Evolutionary conservation across 1,140 invertebrate genomes (phyloP).

Genomic region (Adoxophyes honmai): DNA sequence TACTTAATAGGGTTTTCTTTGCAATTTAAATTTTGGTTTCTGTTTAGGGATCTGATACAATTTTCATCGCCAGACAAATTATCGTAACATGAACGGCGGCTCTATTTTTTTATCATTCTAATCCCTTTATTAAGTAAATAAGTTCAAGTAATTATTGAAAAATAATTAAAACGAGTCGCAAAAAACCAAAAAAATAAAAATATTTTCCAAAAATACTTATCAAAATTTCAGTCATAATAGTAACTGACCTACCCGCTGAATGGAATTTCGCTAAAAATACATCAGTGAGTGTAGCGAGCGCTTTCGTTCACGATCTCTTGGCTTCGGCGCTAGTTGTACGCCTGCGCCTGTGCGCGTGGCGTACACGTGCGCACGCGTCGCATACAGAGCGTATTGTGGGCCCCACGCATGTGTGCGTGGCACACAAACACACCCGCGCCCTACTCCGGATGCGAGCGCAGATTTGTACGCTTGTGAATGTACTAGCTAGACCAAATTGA

Average conservation of each 20-base stretch:
- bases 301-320: conserved; percentile 57
- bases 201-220: no score
- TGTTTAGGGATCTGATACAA: no score
- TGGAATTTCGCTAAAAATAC: conserved; percentile 65
- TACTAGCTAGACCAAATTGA: conserved; percentile 71
- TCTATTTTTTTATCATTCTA: no score
- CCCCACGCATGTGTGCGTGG: conserved; percentile 35
- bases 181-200: no score
- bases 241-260: conserved; percentile 65
- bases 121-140: no score
- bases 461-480: conserved; percentile 67
- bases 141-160: background rate
- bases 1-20: no score
- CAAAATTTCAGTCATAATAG: conserved; percentile 63
- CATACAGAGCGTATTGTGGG: conserved; percentile 37
- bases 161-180: background rate
- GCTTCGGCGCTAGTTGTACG: conserved; percentile 35
- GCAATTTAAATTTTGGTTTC: no score
- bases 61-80: no score
- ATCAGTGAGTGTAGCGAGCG: conserved; percentile 44
- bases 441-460: conserved; percentile 71
- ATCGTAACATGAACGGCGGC: no score
- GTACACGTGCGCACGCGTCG: conserved; percentile 30
- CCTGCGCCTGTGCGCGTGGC: conserved; percentile 22
- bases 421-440: conserved; percentile 41